Conservation (phyloP, 2,797 vertebrate species). For the Myotis pilosus region DNA sequence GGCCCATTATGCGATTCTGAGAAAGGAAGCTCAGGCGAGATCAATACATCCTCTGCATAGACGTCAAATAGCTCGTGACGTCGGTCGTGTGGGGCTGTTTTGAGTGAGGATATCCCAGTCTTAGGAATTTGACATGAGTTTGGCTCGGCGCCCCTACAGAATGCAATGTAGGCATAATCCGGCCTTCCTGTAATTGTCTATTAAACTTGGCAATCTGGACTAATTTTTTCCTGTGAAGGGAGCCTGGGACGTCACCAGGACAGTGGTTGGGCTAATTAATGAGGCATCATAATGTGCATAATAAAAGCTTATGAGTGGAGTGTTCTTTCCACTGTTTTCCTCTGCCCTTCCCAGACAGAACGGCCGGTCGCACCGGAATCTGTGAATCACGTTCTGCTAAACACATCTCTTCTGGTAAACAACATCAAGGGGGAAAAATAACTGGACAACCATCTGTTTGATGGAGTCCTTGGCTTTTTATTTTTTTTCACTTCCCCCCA, state of each 20-base stretch:
- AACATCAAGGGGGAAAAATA: slow-evolving; percentile 80
- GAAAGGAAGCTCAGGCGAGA: slow-evolving; percentile 97
- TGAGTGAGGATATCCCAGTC: slow-evolving; percentile 93
- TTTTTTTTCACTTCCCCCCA: slow-evolving; percentile 87
- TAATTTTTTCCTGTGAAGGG: slow-evolving; percentile 89
- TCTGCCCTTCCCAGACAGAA: slow-evolving; percentile 78
- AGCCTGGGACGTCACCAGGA: slow-evolving; percentile 89
- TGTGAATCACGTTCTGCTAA: slow-evolving; percentile 84
- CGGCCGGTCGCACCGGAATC: slow-evolving; percentile 83
- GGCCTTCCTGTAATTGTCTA: slow-evolving; percentile 99
- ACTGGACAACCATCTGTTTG: slow-evolving; percentile 88
- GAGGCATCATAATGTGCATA: slow-evolving; percentile 90
- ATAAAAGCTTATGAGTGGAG: slow-evolving; percentile 88
- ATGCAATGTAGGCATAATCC: slow-evolving; percentile 98
- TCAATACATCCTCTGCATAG: slow-evolving; percentile 96
- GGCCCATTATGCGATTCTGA: slow-evolving; percentile 92
- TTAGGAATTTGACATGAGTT: slow-evolving; percentile 98
- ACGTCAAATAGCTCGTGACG: slow-evolving; percentile 96
- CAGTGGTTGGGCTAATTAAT: slow-evolving; percentile 87
- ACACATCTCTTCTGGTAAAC: slow-evolving; percentile 84
- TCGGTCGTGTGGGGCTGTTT: slow-evolving; percentile 91
- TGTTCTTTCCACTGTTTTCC: slow-evolving; percentile 82
- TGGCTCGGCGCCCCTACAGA: slow-evolving; percentile 91
- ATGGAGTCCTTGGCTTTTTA: slow-evolving; percentile 86
- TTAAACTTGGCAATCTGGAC: slow-evolving; percentile 89